Percentiles rank a stretch among this genome's conserved stretches.
phyloP scores from a whole-genome alignment of 2,888 invertebrate species.

The Alsophila aescularia region DNA sequence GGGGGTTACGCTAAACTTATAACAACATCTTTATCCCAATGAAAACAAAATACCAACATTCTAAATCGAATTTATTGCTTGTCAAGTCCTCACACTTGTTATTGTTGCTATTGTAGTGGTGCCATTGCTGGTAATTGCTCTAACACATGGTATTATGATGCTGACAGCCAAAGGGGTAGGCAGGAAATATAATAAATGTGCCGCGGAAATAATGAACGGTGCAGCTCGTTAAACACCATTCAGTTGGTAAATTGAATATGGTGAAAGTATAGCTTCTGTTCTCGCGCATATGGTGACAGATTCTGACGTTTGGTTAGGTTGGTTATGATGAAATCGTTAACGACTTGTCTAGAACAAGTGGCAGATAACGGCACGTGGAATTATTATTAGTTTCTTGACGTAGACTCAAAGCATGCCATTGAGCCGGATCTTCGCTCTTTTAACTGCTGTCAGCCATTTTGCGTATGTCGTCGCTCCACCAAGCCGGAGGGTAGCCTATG shows the following conservation, averaged over 20 bases:
- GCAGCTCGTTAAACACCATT: conserved; percentile 54
- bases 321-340: too few species aligned
- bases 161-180: conserved; percentile 65
- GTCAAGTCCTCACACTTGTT: conserved; percentile 78
- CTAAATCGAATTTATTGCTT: conserved; percentile 79
- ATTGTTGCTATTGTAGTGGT: conserved; percentile 62
- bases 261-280: conserved; percentile 30
- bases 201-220: conserved; percentile 51
- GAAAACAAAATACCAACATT: conserved; percentile 63
- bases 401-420: too few species aligned
- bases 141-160: conserved; percentile 73
- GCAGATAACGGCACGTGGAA: too few species aligned
- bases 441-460: too few species aligned
- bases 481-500: too few species aligned
- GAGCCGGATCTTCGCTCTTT: too few species aligned
- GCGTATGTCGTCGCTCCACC: too few species aligned
- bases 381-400: too few species aligned
- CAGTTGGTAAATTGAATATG: conserved; percentile 43
- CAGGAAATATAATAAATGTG: conserved; percentile 49
- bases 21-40: conserved; percentile 59
- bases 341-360: too few species aligned
- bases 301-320: not conserved
- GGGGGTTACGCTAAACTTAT: not conserved
- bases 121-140: conserved; percentile 70
- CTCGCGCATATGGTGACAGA: conserved; percentile 29